Evolutionary conservation across 1,140 invertebrate genomes (phyloP), one percentile per base, ranked within the genome.

Genomic region (Amyelois transitella): DNA sequence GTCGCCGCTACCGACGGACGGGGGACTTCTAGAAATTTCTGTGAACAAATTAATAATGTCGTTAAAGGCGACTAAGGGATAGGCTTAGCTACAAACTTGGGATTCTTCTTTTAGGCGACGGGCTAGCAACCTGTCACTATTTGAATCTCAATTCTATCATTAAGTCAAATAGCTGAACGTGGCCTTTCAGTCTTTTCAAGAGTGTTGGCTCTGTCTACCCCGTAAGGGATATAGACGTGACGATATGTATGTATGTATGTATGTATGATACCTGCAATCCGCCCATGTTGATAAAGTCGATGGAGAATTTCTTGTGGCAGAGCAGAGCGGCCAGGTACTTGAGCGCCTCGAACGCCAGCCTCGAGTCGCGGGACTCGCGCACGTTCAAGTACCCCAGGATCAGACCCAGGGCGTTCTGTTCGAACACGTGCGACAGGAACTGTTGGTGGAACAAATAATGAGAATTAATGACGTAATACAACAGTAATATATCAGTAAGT

Each of bases 251-350:
- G n/a, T n/a, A n/a, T n/a, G n/a, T n/a, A n/a, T n/a, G n/a, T n/a
- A n/a, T n/a, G n/a, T 17, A 55, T 38, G 59, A 70, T 70, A 92
- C 92, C 89, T 96, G 94, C 44, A 99, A 78, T 2, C 97, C 97
- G 32, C 94, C 93, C 66, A 93, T 91, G 53, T 94, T 92, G 10
- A 99, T 92, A 84, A 99, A 99, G 81, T 99, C 97, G 7, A 98
- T 93, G 0, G 96, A 96, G 89, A 99, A 99, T 82, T 99, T 99
- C 86, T 99, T 99, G 82, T 99, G 98, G 72, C 97, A 99, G 0
- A 99, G 89, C 43, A 99, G 82, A 1, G 97, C 95, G 0, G 97
- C 95, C 2, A 99, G 89, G 86, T 98, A 99, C 89, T 98, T 94
- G 0, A 97, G 89, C 0, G 97, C 97, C 86, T 99, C 98, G 89